Percentiles rank a stretch among this genome's conserved stretches.
phyloP scores from a whole-genome alignment of 2,888 invertebrate genomes.

The Notodonta dromedarius region DNA sequence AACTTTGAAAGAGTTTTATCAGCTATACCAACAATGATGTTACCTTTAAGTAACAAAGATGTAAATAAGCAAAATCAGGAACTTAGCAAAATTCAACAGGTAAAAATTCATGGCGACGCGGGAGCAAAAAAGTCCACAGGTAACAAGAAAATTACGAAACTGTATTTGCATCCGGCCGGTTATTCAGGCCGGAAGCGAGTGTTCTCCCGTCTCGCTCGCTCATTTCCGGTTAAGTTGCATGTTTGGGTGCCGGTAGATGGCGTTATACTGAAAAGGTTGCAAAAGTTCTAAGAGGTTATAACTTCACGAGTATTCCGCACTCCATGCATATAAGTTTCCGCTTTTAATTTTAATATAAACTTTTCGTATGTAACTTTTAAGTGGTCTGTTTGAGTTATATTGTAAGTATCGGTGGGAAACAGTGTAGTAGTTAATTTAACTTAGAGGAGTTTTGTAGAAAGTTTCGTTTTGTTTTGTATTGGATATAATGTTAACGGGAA shows the following conservation, averaged over 20 bases:
- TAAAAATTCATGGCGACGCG: conserved; percentile 33
- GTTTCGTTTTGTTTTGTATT: neutral
- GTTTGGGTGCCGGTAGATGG: conserved; percentile 32
- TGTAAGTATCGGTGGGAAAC: neutral
- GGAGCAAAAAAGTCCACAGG: conserved; percentile 27
- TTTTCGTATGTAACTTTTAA: conserved; percentile 13
- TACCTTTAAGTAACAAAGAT: neutral
- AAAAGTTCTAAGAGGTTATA: conserved; percentile 6
- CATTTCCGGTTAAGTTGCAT: conserved; percentile 44
- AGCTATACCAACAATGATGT: too few relatives aligned
- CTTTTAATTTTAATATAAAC: conserved; percentile 19
- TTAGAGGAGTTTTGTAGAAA: neutral
- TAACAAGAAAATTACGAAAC: conserved; percentile 56
- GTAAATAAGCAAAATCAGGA: conserved; percentile 9
- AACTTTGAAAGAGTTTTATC: too few relatives aligned
- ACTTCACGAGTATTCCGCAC: conserved; percentile 4
- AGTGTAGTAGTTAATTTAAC: neutral
- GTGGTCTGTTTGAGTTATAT: conserved; percentile 11
- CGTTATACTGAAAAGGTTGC: conserved; percentile 27
- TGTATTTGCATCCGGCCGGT: conserved; percentile 54
- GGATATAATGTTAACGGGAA: neutral
- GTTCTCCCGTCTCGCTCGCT: conserved; percentile 43
- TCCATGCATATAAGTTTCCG: conserved; percentile 16
- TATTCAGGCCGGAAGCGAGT: conserved; percentile 53
- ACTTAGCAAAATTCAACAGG: conserved; percentile 49